Conservation (phyloP, 2,888 invertebrate species). For the Metalampra italica region DNA sequence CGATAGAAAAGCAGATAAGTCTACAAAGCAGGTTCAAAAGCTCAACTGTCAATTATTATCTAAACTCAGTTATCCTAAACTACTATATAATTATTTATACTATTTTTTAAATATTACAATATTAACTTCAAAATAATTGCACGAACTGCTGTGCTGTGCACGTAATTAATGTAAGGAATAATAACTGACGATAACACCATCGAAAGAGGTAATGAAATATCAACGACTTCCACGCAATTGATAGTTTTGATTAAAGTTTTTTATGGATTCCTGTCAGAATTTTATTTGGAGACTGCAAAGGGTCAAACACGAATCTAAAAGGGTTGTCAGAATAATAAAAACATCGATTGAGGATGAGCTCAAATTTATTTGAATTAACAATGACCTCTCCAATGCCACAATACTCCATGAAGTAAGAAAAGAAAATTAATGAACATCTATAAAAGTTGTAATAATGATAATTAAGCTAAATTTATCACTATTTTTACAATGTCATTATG, state of each 20-base stretch:
- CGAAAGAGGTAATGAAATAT: constrained; percentile 1
- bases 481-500: constrained; percentile 79
- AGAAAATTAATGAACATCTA: constrained; percentile 77
- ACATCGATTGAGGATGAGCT: constrained; percentile 73
- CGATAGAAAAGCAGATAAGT: constrained; percentile 45
- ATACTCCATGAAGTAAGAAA: constrained; percentile 77
- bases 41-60: constrained; percentile 59
- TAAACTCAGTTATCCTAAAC: constrained; percentile 57
- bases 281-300: constrained; percentile 27
- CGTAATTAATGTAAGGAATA: too few relatives aligned
- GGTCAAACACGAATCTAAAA: constrained; percentile 11
- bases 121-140: constrained; percentile 26
- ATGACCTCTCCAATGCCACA: constrained; percentile 78
- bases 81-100: constrained; percentile 59
- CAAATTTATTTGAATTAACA: constrained; percentile 78
- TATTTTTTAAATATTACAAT: constrained; percentile 49
- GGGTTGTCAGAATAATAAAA: constrained; percentile 60
- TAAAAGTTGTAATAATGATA: constrained; percentile 78
- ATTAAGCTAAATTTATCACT: constrained; percentile 78
- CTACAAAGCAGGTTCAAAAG: constrained; percentile 65
- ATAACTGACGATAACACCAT: too few relatives aligned
- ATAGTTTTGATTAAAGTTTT: not conserved
- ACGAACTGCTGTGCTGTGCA: constrained; percentile 8
- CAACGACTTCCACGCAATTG: constrained; percentile 1
- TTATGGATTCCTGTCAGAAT: not conserved